Percentiles rank a stretch among this genome's conserved stretches.
These are phyloP conservation scores for Lates japonicus DNA, from an alignment of 2,797 vertebrate genomes.

Conservation along the genomic window DNA sequence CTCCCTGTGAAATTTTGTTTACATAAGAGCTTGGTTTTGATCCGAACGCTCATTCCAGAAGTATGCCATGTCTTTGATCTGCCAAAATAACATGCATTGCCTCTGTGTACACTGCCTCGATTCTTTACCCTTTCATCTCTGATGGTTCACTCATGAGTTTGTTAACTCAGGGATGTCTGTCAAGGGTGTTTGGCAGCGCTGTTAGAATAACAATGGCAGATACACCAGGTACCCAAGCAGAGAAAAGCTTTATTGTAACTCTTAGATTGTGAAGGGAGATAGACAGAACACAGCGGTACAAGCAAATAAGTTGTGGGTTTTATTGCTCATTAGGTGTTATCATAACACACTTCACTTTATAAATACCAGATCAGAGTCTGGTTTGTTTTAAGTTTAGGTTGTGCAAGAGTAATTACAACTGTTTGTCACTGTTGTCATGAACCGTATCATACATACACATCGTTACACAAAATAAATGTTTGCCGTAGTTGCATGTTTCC, in stretches of 20 bases:
- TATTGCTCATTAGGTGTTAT: constrained; percentile 45
- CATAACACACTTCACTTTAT: constrained; percentile 1
- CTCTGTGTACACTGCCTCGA: constrained; percentile 57
- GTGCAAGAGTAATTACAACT: not conserved
- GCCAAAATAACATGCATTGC: constrained; percentile 66
- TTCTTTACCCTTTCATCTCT: constrained; percentile 72
- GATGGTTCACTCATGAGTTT: constrained; percentile 65
- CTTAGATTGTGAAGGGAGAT: constrained; percentile 59
- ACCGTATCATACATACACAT: not conserved
- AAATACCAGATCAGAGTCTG: constrained; percentile 17
- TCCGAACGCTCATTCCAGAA: constrained; percentile 69
- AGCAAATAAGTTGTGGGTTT: constrained; percentile 46
- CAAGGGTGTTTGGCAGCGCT: constrained; percentile 64
- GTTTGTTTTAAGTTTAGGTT: not conserved
- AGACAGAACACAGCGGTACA: constrained; percentile 8
- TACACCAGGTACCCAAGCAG: constrained; percentile 52
- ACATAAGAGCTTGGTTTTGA: constrained; percentile 71
- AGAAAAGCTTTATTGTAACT: constrained; percentile 67
- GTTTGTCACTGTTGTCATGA: constrained; percentile 3
- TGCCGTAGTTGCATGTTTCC: constrained; percentile 37
- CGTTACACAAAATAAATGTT: constrained; percentile 18
- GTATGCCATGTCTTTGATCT: constrained; percentile 71
- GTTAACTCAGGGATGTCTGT: constrained; percentile 65
- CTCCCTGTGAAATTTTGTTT: constrained; percentile 74
- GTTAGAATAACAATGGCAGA: constrained; percentile 70